Conservation (phyloP, 2,113 vertebrate species). For the Siniperca knerii region DNA sequence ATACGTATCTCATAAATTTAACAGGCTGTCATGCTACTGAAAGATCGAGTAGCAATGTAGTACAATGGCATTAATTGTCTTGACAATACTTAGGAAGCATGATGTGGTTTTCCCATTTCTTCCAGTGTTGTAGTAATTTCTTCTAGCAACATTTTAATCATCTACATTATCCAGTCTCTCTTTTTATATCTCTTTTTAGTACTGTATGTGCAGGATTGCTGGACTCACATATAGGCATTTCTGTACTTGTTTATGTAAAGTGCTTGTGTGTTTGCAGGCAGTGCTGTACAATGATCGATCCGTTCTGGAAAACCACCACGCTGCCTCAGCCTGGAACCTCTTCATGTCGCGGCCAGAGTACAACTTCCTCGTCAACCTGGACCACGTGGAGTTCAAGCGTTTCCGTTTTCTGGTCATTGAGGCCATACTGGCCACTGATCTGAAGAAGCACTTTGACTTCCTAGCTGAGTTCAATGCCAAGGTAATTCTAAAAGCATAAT, state of each 20-base stretch:
- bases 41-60: background rate
- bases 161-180: background rate
- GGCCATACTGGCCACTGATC: conserved; percentile 97
- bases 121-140: background rate
- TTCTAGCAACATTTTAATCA: background rate
- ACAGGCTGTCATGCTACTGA: background rate
- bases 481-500: conserved; percentile 80
- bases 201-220: background rate
- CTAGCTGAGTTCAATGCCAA: conserved; percentile 97
- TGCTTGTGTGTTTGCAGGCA: conserved; percentile 82
- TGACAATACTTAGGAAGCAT: background rate
- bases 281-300: conserved; percentile 99
- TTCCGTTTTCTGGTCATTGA: conserved; percentile 99
- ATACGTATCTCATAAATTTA: background rate
- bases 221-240: background rate
- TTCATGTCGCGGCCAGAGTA: conserved; percentile 96
- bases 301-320: conserved; percentile 97
- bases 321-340: conserved; percentile 97
- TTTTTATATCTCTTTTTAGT: background rate
- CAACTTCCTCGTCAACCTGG: conserved; percentile 95
- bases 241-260: conserved; percentile 4
- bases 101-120: background rate
- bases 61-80: background rate
- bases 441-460: conserved; percentile 99
- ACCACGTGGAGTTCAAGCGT: conserved; percentile 97